Evolutionary conservation across 1,140 invertebrate genomes (phyloP), one percentile per base, ranked within the genome.

Genomic region (Solenopsis invicta): DNA sequence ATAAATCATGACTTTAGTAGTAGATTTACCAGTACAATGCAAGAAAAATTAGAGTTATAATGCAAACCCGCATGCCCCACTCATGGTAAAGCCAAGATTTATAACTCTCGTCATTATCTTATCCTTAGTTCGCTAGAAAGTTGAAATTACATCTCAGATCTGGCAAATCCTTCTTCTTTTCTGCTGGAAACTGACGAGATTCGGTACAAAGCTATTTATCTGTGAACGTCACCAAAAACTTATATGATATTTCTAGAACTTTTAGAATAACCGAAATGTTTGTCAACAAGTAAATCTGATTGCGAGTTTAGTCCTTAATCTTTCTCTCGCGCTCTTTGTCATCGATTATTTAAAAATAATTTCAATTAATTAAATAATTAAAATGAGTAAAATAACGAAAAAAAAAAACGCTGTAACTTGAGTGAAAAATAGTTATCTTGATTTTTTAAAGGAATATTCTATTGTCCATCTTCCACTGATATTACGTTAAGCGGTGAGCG

Each of bases 31-130:
- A 29, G 16, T 37, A 75, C 13, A 62, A 37, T 41, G n/a, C 10
- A 75, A 84, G 69, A 84, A 74, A 82, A 82, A 74, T 82, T 82
- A 37, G 52, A 61, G 41, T 34, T 84, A 84, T 84, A 84, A 84
- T 75, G 80, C 24, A 41, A 41, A 84, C 13, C 67, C n/a, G 37
- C 21, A 72, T 59, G 37, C 21, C 13, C 41, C 29, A 37, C 45
- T 84, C 69, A 21, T 84, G 41, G 12, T 74, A 84, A 84, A 84
- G 62, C 69, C 80, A 61, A 61, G 69, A 84, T 84, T 84, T 84
- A 62, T 84, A 84, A 75, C 66, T 84, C 45, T 21, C 41, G 24
- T 84, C 41, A 84, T 84, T 84, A 84, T 84, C 80, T 84, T 75
- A 45, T 84, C 37, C 41, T 74, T 84, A 74, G 80, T 82, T 82